Conservation (phyloP, 2,888 invertebrate genomes). For the Tigriopus californicus region DNA sequence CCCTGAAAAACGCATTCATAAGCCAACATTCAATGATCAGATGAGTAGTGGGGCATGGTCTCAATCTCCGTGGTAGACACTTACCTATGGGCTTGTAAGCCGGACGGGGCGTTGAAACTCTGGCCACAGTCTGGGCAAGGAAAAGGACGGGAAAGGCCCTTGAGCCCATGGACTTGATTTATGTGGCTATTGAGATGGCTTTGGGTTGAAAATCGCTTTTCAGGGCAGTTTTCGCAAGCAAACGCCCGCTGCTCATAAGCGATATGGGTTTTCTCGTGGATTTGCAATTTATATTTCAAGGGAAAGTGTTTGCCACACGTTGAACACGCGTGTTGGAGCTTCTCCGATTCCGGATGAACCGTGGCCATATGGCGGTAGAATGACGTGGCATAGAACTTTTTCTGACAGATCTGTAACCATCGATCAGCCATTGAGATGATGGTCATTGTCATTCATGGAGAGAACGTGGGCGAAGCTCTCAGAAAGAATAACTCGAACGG, state of each 20-base stretch:
- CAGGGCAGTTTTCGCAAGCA: not conserved
- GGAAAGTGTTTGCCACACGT: not conserved
- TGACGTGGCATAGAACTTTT: constrained; percentile 6
- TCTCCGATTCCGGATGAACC: constrained; percentile 3
- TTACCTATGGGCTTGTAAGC: not conserved
- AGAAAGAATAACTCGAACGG: too few relatives aligned
- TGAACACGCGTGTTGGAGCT: not conserved
- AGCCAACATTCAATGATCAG: too few relatives aligned
- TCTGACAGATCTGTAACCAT: constrained; percentile 3
- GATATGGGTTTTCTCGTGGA: constrained; percentile 3
- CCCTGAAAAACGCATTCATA: not conserved
- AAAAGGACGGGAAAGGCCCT: not conserved
- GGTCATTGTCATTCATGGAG: too few relatives aligned
- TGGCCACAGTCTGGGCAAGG: not conserved
- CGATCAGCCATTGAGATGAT: too few relatives aligned
- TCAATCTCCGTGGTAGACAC: too few relatives aligned
- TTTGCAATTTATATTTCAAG: not conserved
- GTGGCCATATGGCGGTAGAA: constrained; percentile 8
- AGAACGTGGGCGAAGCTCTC: too few relatives aligned
- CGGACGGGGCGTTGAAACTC: not conserved
- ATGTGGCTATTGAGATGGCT: not conserved
- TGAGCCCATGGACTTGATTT: not conserved
- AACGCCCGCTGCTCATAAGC: not conserved
- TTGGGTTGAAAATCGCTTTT: not conserved
- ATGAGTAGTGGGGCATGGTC: too few relatives aligned